phyloP scores from a whole-genome alignment of 2,797 vertebrate genomes.

The Pseudomugil tenellus region DNA sequence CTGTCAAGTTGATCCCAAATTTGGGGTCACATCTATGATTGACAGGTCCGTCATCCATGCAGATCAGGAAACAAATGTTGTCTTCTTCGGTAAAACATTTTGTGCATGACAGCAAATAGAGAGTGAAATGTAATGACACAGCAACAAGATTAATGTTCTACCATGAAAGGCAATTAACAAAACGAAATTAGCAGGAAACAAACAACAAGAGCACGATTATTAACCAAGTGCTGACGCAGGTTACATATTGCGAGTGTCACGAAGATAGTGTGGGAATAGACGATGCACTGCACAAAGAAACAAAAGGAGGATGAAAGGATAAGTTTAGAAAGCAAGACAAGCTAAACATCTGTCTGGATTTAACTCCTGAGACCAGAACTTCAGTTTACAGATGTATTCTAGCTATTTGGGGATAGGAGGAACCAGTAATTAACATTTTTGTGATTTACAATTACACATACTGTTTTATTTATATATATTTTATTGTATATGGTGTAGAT shows the following conservation, averaged over 20 bases:
- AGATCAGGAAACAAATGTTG: not conserved
- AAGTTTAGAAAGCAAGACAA: not conserved
- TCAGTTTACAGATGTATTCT: not conserved
- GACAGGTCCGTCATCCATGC: slow-evolving; percentile 21
- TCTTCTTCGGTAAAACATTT: not conserved
- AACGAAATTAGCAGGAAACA: slow-evolving; percentile 38
- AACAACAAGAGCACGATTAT: slow-evolving; percentile 38
- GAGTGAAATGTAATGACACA: not conserved
- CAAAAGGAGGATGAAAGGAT: not conserved
- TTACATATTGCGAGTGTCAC: slow-evolving; percentile 17
- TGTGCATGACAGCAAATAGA: not conserved
- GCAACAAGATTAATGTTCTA: slow-evolving; percentile 22
- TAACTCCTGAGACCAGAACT: too few relatives aligned
- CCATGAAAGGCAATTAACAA: slow-evolving; percentile 10
- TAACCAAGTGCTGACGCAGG: slow-evolving; percentile 23
- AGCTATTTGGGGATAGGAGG: too few relatives aligned
- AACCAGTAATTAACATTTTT: too few relatives aligned
- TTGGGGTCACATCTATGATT: not conserved
- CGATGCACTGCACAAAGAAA: not conserved
- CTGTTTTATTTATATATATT: too few relatives aligned
- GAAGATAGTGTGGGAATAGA: slow-evolving; percentile 7
- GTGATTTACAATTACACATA: too few relatives aligned
- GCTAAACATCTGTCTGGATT: too few relatives aligned
- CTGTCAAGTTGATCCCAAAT: slow-evolving; percentile 1
- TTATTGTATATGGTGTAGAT: too few relatives aligned